Percentiles rank a stretch among this genome's conserved stretches.
phyloP scores from a whole-genome alignment of 2,888 invertebrate genomes.

The Cotesia congregata region DNA sequence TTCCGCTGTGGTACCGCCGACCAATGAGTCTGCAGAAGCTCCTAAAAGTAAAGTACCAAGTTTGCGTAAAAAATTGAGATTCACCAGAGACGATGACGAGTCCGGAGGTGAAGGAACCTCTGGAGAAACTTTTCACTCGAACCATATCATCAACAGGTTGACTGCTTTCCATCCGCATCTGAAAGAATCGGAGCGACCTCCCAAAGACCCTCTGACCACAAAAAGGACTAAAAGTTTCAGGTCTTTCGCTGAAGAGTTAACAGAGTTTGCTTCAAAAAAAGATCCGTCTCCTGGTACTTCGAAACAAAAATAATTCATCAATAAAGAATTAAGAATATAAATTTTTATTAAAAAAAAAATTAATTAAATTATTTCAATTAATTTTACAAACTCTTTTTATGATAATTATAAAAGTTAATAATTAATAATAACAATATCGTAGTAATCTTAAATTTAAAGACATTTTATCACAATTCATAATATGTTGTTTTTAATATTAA shows the following conservation, averaged over 20 bases:
- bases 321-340: no score
- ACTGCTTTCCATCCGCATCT: slow-evolving; percentile 48
- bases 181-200: slow-evolving; percentile 48
- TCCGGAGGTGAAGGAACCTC: slow-evolving; percentile 11
- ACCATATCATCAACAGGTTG: slow-evolving; percentile 37
- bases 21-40: not conserved
- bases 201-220: slow-evolving; percentile 48
- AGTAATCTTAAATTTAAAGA: no score
- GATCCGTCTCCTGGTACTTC: slow-evolving; percentile 6
- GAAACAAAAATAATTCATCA: not conserved
- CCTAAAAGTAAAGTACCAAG: not conserved
- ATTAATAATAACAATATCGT: no score
- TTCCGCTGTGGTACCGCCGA: not conserved
- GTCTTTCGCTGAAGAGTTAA: slow-evolving; percentile 49
- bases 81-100: slow-evolving; percentile 34
- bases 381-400: no score
- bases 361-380: no score
- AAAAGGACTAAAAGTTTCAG: slow-evolving; percentile 43
- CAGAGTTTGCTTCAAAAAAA: slow-evolving; percentile 45
- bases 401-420: no score
- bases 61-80: slow-evolving; percentile 39
- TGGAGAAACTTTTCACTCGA: not conserved
- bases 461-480: no score
- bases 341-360: no score
- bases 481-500: no score